Evolutionary conservation across 2,888 invertebrate genomes (phyloP).

Genomic region (Cyrtodaria siliqua): DNA sequence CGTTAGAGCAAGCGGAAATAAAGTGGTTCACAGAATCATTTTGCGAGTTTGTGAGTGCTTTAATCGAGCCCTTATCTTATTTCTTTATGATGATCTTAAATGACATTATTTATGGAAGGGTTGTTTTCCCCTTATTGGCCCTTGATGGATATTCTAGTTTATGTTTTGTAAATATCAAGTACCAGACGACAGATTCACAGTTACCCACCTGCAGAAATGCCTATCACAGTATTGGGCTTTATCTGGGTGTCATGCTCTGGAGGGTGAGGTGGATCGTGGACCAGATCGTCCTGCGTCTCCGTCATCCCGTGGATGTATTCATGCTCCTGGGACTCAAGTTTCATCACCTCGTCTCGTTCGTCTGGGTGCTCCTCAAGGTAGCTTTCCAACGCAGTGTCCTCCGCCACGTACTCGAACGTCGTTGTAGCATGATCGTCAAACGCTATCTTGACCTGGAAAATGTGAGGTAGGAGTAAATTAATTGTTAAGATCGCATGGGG

Average conservation of each 20-base stretch:
- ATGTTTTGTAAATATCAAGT: no score
- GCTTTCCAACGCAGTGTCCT: constrained; percentile 89
- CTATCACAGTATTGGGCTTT: constrained; percentile 52
- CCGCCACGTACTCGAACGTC: constrained; percentile 97
- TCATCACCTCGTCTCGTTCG: constrained; percentile 66
- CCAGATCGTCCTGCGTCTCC: constrained; percentile 17
- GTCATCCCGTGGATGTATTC: constrained; percentile 1
- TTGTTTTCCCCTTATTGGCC: no score
- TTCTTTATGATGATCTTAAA: no score
- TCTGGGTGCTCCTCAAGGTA: constrained; percentile 76
- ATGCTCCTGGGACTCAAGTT: constrained; percentile 49
- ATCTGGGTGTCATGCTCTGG: constrained; percentile 42
- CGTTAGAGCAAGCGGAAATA: no score
- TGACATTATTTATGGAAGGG: no score
- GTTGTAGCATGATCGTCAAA: constrained; percentile 95
- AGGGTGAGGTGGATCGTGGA: constrained; percentile 63
- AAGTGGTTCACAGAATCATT: no score
- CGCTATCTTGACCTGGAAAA: constrained; percentile 94
- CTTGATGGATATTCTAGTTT: no score
- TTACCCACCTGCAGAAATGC: constrained; percentile 7
- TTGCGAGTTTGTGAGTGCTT: no score
- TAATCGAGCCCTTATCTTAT: no score
- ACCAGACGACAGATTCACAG: no score
- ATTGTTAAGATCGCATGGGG: no score
- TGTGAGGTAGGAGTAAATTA: no score